A percentile compares a stretch with the other conserved stretches of the same genome.
These are phyloP conservation scores for Drosophila bunnanda DNA, from an alignment of 2,888 invertebrate genomes.

Conservation along the genomic window DNA sequence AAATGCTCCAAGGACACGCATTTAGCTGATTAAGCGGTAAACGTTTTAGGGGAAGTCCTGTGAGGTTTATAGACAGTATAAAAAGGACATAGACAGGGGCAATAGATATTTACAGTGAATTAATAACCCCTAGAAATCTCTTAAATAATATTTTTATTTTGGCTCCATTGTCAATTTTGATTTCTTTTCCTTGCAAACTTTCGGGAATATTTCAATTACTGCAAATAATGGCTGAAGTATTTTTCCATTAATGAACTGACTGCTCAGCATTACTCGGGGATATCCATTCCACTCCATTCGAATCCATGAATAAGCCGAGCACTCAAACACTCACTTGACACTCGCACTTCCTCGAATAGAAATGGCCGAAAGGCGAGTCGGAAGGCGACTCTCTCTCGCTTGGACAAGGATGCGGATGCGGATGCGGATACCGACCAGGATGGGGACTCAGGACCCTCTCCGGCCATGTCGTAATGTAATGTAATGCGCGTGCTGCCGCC, in stretches of 20 bases:
- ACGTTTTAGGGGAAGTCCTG: background rate
- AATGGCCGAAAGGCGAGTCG: constrained; percentile 35
- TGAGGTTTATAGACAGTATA: background rate
- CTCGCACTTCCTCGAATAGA: constrained; percentile 34
- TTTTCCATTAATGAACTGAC: background rate
- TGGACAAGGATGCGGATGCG: constrained; percentile 17
- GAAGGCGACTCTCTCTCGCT: background rate
- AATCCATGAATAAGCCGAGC: constrained; percentile 34
- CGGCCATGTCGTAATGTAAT: constrained; percentile 64
- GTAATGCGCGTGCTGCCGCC: constrained; percentile 72
- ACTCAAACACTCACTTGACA: constrained; percentile 58
- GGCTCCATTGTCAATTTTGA: background rate
- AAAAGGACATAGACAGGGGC: background rate
- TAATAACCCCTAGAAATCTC: background rate
- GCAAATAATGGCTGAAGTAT: background rate
- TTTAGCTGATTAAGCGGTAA: constrained; percentile 2
- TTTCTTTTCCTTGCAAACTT: background rate
- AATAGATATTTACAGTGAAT: background rate
- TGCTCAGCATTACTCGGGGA: constrained; percentile 13
- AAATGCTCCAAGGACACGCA: background rate
- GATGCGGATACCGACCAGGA: constrained; percentile 18
- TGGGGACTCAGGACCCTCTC: constrained; percentile 25
- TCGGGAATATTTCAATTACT: background rate
- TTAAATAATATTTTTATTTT: background rate
- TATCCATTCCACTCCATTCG: constrained; percentile 23